phyloP scores from a whole-genome alignment of 1,140 invertebrate species.

The Leguminivora glycinivorella region DNA sequence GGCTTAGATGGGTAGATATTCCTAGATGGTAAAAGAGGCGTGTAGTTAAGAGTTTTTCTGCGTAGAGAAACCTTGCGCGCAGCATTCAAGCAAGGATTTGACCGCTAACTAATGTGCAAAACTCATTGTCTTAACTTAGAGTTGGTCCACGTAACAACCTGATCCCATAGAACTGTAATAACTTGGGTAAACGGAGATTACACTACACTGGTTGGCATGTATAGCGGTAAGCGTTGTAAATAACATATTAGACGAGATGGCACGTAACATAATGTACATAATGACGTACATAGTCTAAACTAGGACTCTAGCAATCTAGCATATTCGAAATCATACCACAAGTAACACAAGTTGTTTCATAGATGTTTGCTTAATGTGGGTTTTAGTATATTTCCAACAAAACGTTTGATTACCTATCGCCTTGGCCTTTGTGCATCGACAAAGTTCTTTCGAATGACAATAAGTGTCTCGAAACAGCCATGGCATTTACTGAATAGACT shows the following conservation, averaged over 20 bases:
- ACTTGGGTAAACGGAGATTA: neutral
- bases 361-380: neutral
- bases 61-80: constrained; percentile 20
- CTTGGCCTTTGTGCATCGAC: constrained; percentile 26
- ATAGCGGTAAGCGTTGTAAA: neutral
- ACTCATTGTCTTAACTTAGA: neutral
- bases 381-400: constrained; percentile 3
- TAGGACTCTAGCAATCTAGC: neutral
- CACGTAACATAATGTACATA: neutral
- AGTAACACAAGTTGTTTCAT: neutral
- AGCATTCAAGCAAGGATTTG: neutral
- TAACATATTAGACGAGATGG: neutral
- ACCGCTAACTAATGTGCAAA: neutral
- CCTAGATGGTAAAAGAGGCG: constrained; percentile 19
- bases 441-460: constrained; percentile 19
- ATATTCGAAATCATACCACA: neutral
- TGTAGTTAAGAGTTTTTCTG: constrained; percentile 6
- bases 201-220: neutral
- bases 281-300: neutral
- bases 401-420: constrained; percentile 17
- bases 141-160: neutral
- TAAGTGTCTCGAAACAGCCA: constrained; percentile 29
- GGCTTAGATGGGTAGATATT: neutral
- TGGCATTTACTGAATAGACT: constrained; percentile 34
- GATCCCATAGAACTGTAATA: neutral